phyloP scores from a whole-genome alignment of 2,113 vertebrate genomes.

The Paratilapia polleni region DNA sequence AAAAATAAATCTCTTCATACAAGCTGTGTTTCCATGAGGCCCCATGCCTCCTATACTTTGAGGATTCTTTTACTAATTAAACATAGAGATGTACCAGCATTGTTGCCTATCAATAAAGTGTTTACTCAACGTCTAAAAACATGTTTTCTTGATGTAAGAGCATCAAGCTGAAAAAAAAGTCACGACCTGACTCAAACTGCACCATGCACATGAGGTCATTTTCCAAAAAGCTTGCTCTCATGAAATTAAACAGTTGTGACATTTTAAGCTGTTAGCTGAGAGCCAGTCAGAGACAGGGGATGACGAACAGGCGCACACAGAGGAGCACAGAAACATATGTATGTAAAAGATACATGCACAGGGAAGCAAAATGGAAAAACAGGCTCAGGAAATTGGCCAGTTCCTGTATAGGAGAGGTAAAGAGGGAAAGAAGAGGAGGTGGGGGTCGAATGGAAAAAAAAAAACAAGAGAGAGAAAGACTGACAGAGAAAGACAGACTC shows the following conservation, averaged over 20 bases:
- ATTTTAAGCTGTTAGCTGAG: conserved; percentile 55
- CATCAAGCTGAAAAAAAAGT: conserved; percentile 28
- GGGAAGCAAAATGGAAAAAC: conserved; percentile 62
- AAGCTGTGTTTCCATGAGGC: background rate
- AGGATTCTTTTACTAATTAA: background rate
- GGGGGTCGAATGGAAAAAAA: conserved; percentile 23
- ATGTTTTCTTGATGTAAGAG: background rate
- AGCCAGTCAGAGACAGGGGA: conserved; percentile 36
- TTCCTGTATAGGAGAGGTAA: conserved; percentile 59
- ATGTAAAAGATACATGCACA: conserved; percentile 61
- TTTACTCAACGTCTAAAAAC: background rate
- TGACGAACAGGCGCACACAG: conserved; percentile 38
- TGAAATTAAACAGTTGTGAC: conserved; percentile 64
- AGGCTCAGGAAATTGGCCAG: conserved; percentile 61
- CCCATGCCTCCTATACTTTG: background rate
- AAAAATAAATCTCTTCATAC: background rate
- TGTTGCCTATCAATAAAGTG: background rate
- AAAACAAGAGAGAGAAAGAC: conserved; percentile 24
- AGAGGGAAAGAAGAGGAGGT: background rate
- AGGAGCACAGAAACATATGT: conserved; percentile 44
- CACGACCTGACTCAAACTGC: conserved; percentile 17
- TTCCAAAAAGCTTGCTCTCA: conserved; percentile 13
- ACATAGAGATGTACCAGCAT: background rate
- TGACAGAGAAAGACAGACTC: conserved; percentile 10
- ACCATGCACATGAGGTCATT: conserved; percentile 5